Evolutionary conservation across 2,113 vertebrate species (phyloP), one percentile per base, ranked within the genome.

Genomic region (Lasiurus cinereus): DNA sequence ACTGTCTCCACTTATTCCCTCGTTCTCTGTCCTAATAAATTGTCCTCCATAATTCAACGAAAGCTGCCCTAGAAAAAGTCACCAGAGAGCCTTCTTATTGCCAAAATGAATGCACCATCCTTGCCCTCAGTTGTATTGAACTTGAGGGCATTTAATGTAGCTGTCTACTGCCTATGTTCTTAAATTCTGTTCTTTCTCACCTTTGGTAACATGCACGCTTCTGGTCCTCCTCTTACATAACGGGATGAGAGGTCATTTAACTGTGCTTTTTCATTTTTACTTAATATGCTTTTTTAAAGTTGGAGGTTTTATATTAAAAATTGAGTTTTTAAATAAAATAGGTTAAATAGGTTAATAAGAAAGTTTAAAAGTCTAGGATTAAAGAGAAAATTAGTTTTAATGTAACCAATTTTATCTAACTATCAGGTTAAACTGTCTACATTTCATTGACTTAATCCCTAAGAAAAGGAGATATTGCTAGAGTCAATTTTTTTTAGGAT

Each of bases 181-280:
- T 46, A 88, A 91, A 91, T 14, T 54, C 22, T 78, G 18, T 66
- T 14, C 21, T 83, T 94, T 83, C 43, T 83, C 87, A 77, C 7
- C 29, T 91, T 88, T 66, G 64, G 18, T 87, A 14, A 48, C 21
- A 19, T 52, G 9, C 3, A 77, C 14, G 48, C 31, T 69, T 69
- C 74, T 85, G 31, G 13, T 88, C 86, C 79, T 94, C 56, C 43
- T 78, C 74, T 46, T 86, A 94, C 29, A 69, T 52, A 73, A 66
- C 15, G 77, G 70, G 16, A 91, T 39, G 48, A 88, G 9, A 74
- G 36, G 54, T 52, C 14, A 64, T 8, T 67, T 91, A 78, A 93
- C 73, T 43, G 43, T 11, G 36, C 39, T 39, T 91, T 88, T 73
- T 43, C 31, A 78, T 67, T 86, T 80, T 86, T 86, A 82, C 10